Evolutionary conservation across 2,888 invertebrate genomes (phyloP), one percentile per base, ranked within the genome.

Genomic region (Tachina lurida): DNA sequence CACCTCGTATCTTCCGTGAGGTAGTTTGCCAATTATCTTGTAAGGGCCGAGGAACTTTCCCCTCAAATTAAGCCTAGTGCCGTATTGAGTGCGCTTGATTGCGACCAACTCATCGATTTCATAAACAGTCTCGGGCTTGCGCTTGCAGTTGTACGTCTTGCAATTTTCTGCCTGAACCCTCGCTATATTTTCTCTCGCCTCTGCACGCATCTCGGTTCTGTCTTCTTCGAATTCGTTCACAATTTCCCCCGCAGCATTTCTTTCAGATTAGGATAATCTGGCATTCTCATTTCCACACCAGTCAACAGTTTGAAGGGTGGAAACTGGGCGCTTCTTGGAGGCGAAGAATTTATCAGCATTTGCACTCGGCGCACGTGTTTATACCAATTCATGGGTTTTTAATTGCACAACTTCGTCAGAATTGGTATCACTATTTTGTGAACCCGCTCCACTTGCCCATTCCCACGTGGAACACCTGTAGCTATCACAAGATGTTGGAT

Each of bases 11-110:
- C 67, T 39, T 3, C 70, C 22, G 17, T 71, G 70, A 3, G 56
- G 19, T 22, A 71, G 22, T 10, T 56, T 71, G 10, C 10, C 5
- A 9, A 17, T n/a, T n/a, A 60, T 41, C 41, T 60, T 60, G 17
- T 60, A 60, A 3, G 60, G 60, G 10, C 60, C 60, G 5, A 60
- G 41, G 41, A 41, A 62, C 7, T n/a, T 63, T 13, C 63, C 63
- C 22, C 22, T 43, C 13, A 63, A 15, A 9, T 45, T 15, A 15
- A 58, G 19, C 10, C 68, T 73, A 0, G 67, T 12, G 2, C 76
- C 87, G 41, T 62, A 87, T 17, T 84, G 84, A 13, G 79, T 84
- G 2, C 73, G 75, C 62, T 84, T 87, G 17, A 85, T 80, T 17
- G 83, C 87, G 31, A 83, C 87, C 13, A 87, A 54, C 10, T 86